Conservation (phyloP, 2,113 vertebrate genomes). For the Capricornis sumatraensis region DNA sequence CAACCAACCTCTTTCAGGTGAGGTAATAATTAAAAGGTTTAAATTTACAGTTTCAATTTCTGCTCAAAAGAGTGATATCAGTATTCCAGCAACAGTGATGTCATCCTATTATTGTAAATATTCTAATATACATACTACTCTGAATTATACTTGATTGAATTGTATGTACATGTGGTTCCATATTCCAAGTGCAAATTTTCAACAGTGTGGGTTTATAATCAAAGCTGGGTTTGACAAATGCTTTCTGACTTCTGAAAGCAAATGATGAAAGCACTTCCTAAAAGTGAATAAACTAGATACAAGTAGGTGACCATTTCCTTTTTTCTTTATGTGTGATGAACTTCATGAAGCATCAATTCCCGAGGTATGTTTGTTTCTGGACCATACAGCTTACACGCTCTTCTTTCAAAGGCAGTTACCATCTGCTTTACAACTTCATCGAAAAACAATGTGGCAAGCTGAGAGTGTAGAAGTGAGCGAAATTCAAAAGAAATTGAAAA, state of each 20-base stretch:
- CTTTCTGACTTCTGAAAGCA: constrained; percentile 56
- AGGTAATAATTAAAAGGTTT: constrained; percentile 40
- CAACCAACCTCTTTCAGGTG: constrained; percentile 14
- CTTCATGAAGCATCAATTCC: constrained; percentile 93
- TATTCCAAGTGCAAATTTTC: constrained; percentile 57
- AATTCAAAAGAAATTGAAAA: constrained; percentile 97
- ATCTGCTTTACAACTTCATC: constrained; percentile 98
- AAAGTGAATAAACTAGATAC: constrained; percentile 41
- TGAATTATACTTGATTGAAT: constrained; percentile 65
- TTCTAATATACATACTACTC: constrained; percentile 26
- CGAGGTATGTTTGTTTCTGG: constrained; percentile 91
- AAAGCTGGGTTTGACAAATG: constrained; percentile 50
- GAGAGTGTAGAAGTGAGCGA: constrained; percentile 94
- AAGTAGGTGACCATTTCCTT: not conserved
- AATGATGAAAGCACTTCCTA: constrained; percentile 44
- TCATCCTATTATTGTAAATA: constrained; percentile 28
- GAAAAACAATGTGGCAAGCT: constrained; percentile 92
- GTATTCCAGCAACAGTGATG: constrained; percentile 22
- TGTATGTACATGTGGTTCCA: constrained; percentile 45
- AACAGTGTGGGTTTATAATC: constrained; percentile 46
- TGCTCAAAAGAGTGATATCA: constrained; percentile 32
- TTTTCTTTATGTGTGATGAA: constrained; percentile 88
- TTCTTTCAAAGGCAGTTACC: constrained; percentile 93
- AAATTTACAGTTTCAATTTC: constrained; percentile 17
- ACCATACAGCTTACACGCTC: constrained; percentile 86